These are phyloP conservation scores for Poeciliopsis infans DNA, from an alignment of 2,797 vertebrate genomes.

Conservation along the genomic window DNA sequence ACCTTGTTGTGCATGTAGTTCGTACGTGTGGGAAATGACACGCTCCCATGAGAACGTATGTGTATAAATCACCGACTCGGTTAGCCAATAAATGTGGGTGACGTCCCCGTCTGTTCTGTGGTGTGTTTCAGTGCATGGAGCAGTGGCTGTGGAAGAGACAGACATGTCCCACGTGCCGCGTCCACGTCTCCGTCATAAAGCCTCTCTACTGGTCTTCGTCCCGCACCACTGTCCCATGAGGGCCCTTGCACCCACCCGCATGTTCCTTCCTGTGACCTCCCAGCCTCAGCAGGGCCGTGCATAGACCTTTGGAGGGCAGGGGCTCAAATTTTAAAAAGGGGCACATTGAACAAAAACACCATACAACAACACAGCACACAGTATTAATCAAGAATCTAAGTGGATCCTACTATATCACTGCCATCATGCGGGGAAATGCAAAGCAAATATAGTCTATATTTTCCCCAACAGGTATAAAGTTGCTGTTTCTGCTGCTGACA, in stretches of 20 bases:
- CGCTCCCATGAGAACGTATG: conserved; percentile 34
- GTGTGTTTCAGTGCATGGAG: conserved; percentile 75
- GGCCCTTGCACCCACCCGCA: conserved; percentile 24
- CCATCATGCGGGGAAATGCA: too few relatives aligned
- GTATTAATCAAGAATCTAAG: too few relatives aligned
- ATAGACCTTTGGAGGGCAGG: too few relatives aligned
- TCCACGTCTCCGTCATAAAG: conserved; percentile 59
- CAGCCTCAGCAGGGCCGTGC: neutral
- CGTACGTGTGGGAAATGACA: conserved; percentile 47
- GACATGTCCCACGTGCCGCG: conserved; percentile 55
- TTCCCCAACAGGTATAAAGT: too few relatives aligned
- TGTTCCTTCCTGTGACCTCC: conserved; percentile 19
- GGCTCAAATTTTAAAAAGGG: too few relatives aligned
- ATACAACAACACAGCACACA: too few relatives aligned
- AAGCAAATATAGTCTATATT: too few relatives aligned
- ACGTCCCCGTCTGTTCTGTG: conserved; percentile 16
- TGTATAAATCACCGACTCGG: conserved; percentile 4
- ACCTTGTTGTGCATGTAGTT: neutral
- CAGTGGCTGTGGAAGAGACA: conserved; percentile 73
- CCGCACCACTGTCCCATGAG: conserved; percentile 65
- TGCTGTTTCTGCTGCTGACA: too few relatives aligned
- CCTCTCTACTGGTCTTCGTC: conserved; percentile 67
- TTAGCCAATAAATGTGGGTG: neutral
- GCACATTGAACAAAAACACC: too few relatives aligned
- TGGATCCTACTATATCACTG: too few relatives aligned